Evolutionary conservation across 2,797 vertebrate species (phyloP).

Genomic region (Alosa sapidissima): DNA sequence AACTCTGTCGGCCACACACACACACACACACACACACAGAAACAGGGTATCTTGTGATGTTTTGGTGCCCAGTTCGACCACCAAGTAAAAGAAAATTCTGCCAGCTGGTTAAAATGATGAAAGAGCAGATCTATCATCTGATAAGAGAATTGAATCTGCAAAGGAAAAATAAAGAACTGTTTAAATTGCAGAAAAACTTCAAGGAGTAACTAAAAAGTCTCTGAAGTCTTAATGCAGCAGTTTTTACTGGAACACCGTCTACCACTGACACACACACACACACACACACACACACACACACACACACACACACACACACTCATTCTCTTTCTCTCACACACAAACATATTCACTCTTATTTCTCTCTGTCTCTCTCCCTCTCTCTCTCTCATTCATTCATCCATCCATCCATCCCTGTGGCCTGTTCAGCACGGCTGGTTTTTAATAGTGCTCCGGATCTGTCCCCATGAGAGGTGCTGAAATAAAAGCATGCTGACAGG

Average conservation of each 20-base stretch:
- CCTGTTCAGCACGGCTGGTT: background rate
- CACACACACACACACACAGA: background rate
- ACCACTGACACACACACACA: background rate
- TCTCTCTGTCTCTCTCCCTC: no score
- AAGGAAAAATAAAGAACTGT: background rate
- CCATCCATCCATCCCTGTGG: background rate
- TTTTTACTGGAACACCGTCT: background rate
- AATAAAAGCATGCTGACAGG: background rate
- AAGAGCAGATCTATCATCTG: background rate
- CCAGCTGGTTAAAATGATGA: background rate
- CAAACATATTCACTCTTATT: background rate
- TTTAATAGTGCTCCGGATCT: background rate
- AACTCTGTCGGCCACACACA: background rate
- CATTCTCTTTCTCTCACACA: background rate
- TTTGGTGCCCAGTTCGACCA: background rate
- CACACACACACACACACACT: background rate
- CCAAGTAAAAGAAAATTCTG: background rate
- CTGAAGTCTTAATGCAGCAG: background rate
- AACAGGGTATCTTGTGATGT: background rate
- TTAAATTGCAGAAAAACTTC: background rate
- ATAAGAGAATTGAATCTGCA: constrained; percentile 12
- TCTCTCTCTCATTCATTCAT: background rate
- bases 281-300: background rate
- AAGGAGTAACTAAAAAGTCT: background rate
- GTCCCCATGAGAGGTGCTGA: background rate